Evolutionary conservation across 2,113 vertebrate species (phyloP).

Genomic region (Bubalus kerabau): DNA sequence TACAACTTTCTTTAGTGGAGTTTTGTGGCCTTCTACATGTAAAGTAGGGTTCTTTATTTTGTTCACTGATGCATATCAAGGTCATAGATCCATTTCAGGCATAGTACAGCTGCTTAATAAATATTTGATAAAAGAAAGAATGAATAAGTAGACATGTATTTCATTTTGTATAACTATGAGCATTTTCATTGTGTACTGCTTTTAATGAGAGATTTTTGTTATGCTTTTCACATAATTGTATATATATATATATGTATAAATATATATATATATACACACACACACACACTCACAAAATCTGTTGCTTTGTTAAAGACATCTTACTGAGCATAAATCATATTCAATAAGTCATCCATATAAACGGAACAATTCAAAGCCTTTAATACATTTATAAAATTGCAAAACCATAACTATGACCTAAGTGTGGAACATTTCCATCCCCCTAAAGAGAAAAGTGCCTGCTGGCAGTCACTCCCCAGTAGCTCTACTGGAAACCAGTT

Average conservation of each 20-base stretch:
- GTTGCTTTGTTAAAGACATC: neutral
- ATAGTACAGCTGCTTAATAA: neutral
- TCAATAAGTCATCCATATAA: neutral
- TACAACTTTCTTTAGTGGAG: neutral
- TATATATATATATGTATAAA: neutral
- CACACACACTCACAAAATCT: neutral
- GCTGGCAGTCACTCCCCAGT: neutral
- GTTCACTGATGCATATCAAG: neutral
- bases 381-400: neutral
- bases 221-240: neutral
- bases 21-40: neutral
- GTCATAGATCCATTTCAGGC: neutral
- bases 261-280: neutral
- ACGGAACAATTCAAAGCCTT: neutral
- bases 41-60: neutral
- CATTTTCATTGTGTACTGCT: neutral
- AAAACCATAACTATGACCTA: neutral
- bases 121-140: neutral
- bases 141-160: neutral
- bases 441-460: neutral
- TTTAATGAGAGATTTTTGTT: neutral
- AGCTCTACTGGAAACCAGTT: neutral
- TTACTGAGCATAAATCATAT: neutral
- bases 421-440: neutral
- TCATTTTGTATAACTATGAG: neutral